These are phyloP conservation scores for Cylindroiulus punctatus DNA, from an alignment of 2,888 invertebrate species.

Conservation along the genomic window DNA sequence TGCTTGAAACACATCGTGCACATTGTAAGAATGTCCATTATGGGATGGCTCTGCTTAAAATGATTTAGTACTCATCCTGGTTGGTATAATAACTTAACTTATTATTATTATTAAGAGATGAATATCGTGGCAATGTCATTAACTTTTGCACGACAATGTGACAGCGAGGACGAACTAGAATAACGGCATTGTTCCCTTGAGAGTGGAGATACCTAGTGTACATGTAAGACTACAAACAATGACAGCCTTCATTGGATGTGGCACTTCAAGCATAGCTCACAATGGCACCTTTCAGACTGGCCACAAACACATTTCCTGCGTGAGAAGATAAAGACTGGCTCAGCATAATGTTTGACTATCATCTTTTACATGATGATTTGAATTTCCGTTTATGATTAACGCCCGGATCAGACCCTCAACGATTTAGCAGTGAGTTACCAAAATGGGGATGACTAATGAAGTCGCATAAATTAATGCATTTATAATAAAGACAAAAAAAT, in stretches of 20 bases:
- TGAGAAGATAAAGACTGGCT: constrained; percentile 7
- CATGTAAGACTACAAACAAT: not conserved
- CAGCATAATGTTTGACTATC: not conserved
- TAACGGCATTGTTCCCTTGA: not conserved
- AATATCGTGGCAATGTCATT: constrained; percentile 35
- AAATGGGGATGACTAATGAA: constrained; percentile 9
- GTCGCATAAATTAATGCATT: not conserved
- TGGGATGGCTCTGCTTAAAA: not conserved
- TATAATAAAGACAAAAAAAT: not conserved
- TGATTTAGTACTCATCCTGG: not conserved
- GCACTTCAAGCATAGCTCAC: not conserved
- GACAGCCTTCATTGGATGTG: not conserved
- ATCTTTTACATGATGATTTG: not conserved
- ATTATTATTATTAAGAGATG: constrained; percentile 5
- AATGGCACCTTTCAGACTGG: constrained; percentile 11
- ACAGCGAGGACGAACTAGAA: constrained; percentile 28
- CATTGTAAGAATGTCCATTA: not conserved
- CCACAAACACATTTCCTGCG: not conserved
- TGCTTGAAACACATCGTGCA: not conserved
- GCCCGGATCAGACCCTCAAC: not conserved
- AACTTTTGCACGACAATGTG: constrained; percentile 40
- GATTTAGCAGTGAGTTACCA: not conserved
- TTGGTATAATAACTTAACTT: not conserved
- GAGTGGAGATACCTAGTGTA: not conserved
- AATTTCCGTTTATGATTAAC: constrained; percentile 6